Percentiles rank a stretch among this genome's conserved stretches.
Conservation (phyloP, 1,140 invertebrate species). For the Daktulosphaira vitifoliae region DNA sequence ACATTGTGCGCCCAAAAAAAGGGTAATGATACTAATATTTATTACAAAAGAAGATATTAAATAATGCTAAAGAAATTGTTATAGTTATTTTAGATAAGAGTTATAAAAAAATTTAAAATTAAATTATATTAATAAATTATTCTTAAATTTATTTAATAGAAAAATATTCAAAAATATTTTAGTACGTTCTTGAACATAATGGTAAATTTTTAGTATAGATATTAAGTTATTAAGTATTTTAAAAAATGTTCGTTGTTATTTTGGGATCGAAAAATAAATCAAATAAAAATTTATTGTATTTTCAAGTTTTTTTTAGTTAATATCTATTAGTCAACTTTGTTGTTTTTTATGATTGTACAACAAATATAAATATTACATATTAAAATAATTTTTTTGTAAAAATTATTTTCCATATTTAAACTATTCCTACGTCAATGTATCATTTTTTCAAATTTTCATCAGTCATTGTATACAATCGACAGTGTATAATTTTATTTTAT, state of each 20-base stretch:
- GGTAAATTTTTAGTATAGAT: conserved; percentile 28
- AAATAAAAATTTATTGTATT: conserved; percentile 24
- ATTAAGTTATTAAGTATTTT: conserved; percentile 28
- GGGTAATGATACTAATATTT: no score
- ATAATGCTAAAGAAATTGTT: conserved; percentile 17
- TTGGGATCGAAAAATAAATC: conserved; percentile 14
- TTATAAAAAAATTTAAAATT: conserved; percentile 31
- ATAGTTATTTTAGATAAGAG: conserved; percentile 34
- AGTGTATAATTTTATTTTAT: conserved; percentile 25
- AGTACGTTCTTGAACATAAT: conserved; percentile 28
- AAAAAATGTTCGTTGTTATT: conserved; percentile 30
- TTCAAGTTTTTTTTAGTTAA: conserved; percentile 7
- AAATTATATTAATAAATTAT: conserved; percentile 33
- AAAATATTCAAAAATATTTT: conserved; percentile 29
- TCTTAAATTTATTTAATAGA: conserved; percentile 34
- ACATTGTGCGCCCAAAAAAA: conserved; percentile 10
- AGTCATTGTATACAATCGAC: conserved; percentile 31
- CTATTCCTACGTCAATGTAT: conserved; percentile 28
- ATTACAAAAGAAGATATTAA: no score
- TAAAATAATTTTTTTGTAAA: conserved; percentile 25
- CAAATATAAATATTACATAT: conserved; percentile 18
- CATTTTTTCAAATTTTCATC: conserved; percentile 19
- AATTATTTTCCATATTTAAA: conserved; percentile 17
- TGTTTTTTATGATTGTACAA: conserved; percentile 1
- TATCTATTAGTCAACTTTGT: conserved; percentile 1